Evolutionary conservation across 2,113 vertebrate genomes (phyloP), one percentile per base, ranked within the genome.

Genomic region (Ceuthmochares aereus): DNA sequence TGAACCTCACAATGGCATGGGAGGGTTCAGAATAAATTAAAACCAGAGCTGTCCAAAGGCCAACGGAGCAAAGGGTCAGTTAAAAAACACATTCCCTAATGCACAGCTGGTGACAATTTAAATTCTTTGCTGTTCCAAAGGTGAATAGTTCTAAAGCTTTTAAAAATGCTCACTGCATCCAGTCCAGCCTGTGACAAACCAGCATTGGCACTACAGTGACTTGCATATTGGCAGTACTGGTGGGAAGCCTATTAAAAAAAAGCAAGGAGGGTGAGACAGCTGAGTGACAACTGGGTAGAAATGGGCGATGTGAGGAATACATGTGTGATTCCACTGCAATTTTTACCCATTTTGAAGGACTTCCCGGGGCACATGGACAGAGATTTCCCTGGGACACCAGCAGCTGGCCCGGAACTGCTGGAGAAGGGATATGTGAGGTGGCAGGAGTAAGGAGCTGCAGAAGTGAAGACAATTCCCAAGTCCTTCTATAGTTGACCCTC

Each of bases 171-270:
- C 45, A 43, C 16, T 73, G 45, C 7, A 13, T 47, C 40, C 45
- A 34, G 12, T 40, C n/a, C 74, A 79, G n/a, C 29, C 2, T 0
- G 45, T 14, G 54, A 45, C 23, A 85, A 37, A 52, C 36, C 45
- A 62, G 27, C 17, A 32, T 10, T 1, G 0, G 23, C 55, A 77
- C 36, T 30, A 8, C 54, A 51, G 30, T 6, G 34, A 43, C 25
- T 2, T 1, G 42, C 34, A 43, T 14, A 5, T 58, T 40, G 27
- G 34, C 22, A 4, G 36, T 3, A 29, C 9, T 1, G 14, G 5
- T 36, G 51, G 30, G 43, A 74, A 59, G 30, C 59, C 23, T 11
- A 23, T 29, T 10, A 2, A 29, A n/a, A n/a, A 42, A 37, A 60
- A 15, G 5, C 54, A 34, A 45, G 23, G 25, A 32, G 9, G 34